Evolutionary conservation across 2,888 invertebrate species (phyloP), one percentile per base, ranked within the genome.

Genomic region (Trissolcus brochymenae): DNA sequence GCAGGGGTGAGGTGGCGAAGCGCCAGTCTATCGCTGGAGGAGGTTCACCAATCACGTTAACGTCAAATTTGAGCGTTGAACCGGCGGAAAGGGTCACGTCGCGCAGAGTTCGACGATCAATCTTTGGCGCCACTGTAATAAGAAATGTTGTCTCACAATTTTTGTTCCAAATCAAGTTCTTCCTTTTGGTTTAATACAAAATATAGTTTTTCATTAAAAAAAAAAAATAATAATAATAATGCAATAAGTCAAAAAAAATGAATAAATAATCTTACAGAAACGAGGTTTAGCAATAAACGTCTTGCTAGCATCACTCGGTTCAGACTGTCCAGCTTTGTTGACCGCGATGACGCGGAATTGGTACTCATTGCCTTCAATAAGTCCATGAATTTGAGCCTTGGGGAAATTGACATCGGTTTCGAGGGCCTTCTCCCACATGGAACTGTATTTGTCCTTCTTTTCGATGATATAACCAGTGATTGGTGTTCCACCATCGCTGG

Each of bases 1-100:
- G 92, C 57, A 98, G 90, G 14, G 95, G 94, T 88, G 94, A 94
- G 82, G 95, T 95, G 81, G 95, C 94, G 87, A 94, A 94, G 84
- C 95, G 94, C 98, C 98, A 99, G 86, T 95, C 95, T 19, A 96
- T 95, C 73, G 94, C 95, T 56, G 99, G 99, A 67, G 97, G 95
- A 1, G 99, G 99, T 87, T 99, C 98, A 70, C 99, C 99, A 86
- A 94, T 95, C 68, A 99, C 95, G 78, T 94, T 94, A 0, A 97
- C 98, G 84, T 98, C 97, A 86, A 98, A 93, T 90, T 98, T 98
- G 79, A 99, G 93, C 17, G 97, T 93, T 19, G 97, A 94, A 49
- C 99, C 98, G 53, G 96, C 95, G 43, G 98, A 98, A 66, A 99
- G 90, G 1, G 96, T 96, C 50, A 98, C 92, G 85, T 98, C 96